Evolutionary conservation across 2,113 vertebrate species (phyloP), one percentile per base, ranked within the genome.

Genomic region (Solea solea): DNA sequence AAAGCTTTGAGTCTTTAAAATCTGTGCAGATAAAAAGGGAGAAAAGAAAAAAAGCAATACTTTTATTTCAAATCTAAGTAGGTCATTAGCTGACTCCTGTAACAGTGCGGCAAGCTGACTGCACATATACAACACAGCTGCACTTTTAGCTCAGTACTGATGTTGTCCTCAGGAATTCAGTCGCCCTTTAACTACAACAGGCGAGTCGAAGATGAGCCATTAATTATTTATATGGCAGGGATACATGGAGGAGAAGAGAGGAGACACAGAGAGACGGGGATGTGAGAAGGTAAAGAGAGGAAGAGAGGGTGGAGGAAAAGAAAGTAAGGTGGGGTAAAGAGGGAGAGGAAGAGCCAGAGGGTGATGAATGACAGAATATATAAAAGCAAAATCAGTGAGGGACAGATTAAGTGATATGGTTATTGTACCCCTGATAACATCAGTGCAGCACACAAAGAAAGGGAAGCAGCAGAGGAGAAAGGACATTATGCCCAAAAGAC

Each of bases 211-310:
- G 85, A 89, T 53, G 81, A 55, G 46, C 60, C 73, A 90, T 92
- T 79, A 86, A 92, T 92, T 85, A 91, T 92, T 87, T 74, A 92
- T 79, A 69, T 64, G 58, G 76, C 72, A 72, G 71, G 4, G 76
- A 79, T 82, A 79, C 64, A 57, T 65, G 80, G 59, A 70, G 41
- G 60, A 28, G 53, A 62, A n/a, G n/a, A 67, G 67, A 48, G 40
- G 25, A 13, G 69, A 69, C 62, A 25, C 57, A 57, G 68, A 54
- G 13, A 67, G 59, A 1, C 15, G 53, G 12, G 16, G 61, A 50
- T 48, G 48, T 56, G 40, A 57, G 58, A 12, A 41, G 50, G 41
- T 39, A 8, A 64, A 56, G 45, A 72, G 10, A 15, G n/a, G 61
- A 51, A 49, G 46, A 57, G 41, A 58, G 53, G 57, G 15, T 21